phyloP scores from a whole-genome alignment of 2,888 invertebrate species.

The Epinotia brunnichana region DNA sequence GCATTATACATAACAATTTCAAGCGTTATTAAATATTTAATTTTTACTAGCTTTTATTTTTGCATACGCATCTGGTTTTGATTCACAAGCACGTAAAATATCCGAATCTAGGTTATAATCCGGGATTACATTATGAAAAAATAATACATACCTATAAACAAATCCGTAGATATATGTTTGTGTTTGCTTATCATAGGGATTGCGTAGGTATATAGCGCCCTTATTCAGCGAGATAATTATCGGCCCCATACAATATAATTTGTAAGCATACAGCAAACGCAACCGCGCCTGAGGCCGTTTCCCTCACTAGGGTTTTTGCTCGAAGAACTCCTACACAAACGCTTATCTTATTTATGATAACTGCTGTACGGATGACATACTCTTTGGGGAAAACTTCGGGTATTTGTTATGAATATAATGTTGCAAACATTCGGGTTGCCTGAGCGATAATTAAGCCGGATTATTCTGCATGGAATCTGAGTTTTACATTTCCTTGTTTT shows the following conservation, averaged over 20 bases:
- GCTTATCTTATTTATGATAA: constrained; percentile 75
- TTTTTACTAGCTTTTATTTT: background rate
- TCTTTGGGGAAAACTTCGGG: constrained; percentile 62
- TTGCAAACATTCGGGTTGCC: constrained; percentile 35
- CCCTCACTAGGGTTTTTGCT: constrained; percentile 64
- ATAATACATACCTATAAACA: background rate
- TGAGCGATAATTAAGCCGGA: constrained; percentile 38
- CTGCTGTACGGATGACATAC: constrained; percentile 59
- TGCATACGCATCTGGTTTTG: background rate
- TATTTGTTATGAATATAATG: constrained; percentile 46
- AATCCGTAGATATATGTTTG: background rate
- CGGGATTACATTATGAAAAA: background rate
- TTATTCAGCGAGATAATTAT: constrained; percentile 42
- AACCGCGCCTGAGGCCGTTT: constrained; percentile 66
- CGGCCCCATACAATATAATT: constrained; percentile 45
- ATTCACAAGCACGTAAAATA: background rate
- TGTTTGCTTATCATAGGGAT: constrained; percentile 16
- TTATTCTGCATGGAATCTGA: constrained; percentile 28
- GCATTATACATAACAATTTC: too few species aligned
- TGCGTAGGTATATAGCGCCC: constrained; percentile 10
- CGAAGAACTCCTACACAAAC: constrained; percentile 60
- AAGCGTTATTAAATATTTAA: background rate
- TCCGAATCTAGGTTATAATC: background rate
- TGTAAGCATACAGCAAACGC: constrained; percentile 54
- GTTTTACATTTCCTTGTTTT: constrained; percentile 20